phyloP scores from a whole-genome alignment of 1,140 invertebrate genomes.

The Brachionus sp. region DNA sequence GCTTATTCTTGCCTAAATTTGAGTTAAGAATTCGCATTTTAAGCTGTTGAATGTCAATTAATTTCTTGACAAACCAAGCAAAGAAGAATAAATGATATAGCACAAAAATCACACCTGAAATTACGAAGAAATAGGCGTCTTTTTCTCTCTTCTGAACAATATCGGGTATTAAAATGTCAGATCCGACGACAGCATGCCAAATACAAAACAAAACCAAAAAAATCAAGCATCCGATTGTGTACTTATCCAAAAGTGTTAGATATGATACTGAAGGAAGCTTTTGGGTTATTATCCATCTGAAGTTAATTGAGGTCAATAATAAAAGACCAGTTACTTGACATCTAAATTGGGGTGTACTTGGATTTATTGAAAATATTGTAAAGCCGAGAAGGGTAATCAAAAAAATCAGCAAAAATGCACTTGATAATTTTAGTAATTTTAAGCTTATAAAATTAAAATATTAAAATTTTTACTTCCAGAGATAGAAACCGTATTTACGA shows the following conservation, averaged over 20 bases:
- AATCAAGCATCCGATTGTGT: slow-evolving; percentile 29
- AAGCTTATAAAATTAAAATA: neutral
- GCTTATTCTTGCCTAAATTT: neutral
- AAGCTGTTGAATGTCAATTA: neutral
- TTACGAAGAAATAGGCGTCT: neutral
- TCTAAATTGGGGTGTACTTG: slow-evolving; percentile 17
- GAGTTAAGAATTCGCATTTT: neutral
- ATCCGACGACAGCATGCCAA: slow-evolving; percentile 37
- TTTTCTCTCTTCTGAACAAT: neutral
- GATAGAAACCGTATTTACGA: slow-evolving; percentile 23
- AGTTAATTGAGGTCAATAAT: slow-evolving; percentile 34
- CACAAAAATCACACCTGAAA: neutral
- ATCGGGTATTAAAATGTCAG: neutral
- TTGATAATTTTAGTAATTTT: neutral
- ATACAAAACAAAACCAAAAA: slow-evolving; percentile 32
- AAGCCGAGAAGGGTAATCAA: slow-evolving; percentile 32
- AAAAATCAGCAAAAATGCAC: slow-evolving; percentile 30
- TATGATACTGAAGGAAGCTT: slow-evolving; percentile 26
- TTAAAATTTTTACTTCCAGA: slow-evolving; percentile 15
- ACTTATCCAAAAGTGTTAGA: slow-evolving; percentile 34
- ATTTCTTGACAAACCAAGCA: slow-evolving; percentile 7
- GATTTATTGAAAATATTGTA: neutral
- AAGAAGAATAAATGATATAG: slow-evolving; percentile 18
- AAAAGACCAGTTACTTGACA: slow-evolving; percentile 35
- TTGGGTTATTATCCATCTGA: slow-evolving; percentile 42